Conservation (phyloP, 1,140 invertebrate species). For the Bombus confusus region DNA sequence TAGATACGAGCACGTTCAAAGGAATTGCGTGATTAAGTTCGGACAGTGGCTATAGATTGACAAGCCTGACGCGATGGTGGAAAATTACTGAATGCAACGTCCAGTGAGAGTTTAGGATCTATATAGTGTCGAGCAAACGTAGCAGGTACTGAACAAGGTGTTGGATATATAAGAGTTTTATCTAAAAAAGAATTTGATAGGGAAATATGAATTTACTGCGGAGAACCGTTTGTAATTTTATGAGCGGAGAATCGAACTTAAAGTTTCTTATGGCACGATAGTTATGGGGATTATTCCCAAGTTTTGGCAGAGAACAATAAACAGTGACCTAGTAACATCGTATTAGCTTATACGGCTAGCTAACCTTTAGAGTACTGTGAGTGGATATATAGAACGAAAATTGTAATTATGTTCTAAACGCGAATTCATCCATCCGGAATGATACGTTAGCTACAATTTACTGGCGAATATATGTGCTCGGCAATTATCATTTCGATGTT, state of each 20-base stretch:
- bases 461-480: not conserved
- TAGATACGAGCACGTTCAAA: slow-evolving; percentile 11
- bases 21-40: slow-evolving; percentile 12
- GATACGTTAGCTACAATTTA: not conserved
- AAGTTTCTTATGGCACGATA: not conserved
- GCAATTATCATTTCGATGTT: not conserved
- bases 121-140: too few species aligned
- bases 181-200: not conserved
- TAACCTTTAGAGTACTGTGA: not conserved
- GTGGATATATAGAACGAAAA: not conserved
- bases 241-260: not conserved
- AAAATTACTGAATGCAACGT: not conserved
- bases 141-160: not conserved
- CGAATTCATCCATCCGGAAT: not conserved
- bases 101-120: not conserved
- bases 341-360: not conserved
- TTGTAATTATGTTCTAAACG: not conserved
- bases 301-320: not conserved
- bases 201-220: not conserved
- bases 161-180: not conserved
- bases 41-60: not conserved
- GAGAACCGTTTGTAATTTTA: too few species aligned
- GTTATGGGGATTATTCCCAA: not conserved
- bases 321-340: not conserved
- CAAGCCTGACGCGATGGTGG: too few species aligned